Conservation (phyloP, 92 coral and sea anemone genomes). For the Montipora capitata region DNA sequence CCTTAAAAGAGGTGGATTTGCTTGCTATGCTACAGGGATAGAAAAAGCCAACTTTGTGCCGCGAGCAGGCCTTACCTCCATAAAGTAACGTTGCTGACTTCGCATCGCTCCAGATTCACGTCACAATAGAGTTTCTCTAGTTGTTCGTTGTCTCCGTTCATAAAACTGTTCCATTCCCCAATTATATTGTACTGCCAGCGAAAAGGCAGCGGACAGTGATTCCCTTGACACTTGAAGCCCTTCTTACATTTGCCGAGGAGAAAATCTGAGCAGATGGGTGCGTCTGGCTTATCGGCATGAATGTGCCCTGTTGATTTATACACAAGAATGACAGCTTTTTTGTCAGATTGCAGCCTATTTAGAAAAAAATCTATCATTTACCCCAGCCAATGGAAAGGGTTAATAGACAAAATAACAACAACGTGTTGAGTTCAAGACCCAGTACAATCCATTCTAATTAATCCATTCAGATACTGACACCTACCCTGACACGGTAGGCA, state of each 20-base stretch:
- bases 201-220: conserved; percentile 83
- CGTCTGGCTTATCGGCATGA: conserved; percentile 17
- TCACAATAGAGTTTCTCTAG: conserved; percentile 87
- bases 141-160: conserved; percentile 61
- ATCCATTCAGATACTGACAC: no score
- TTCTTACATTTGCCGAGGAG: conserved; percentile 76
- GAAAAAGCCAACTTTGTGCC: no score
- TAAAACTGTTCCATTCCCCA: conserved; percentile 72
- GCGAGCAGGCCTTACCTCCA: not conserved
- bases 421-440: no score
- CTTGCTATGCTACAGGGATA: no score
- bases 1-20: no score
- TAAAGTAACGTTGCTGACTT: not conserved
- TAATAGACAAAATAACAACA: no score
- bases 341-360: no score
- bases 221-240: conserved; percentile 66
- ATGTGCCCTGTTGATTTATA: conserved; percentile 23
- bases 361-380: no score
- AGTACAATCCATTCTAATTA: no score
- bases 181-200: conserved; percentile 76
- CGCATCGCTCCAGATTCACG: conserved; percentile 14
- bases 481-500: no score
- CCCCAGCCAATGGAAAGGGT: no score
- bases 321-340: not conserved
- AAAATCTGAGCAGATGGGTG: conserved; percentile 78